Evolutionary conservation across 2,797 vertebrate species (phyloP), one percentile per base, ranked within the genome.

Genomic region (Euthynnus affinis): DNA sequence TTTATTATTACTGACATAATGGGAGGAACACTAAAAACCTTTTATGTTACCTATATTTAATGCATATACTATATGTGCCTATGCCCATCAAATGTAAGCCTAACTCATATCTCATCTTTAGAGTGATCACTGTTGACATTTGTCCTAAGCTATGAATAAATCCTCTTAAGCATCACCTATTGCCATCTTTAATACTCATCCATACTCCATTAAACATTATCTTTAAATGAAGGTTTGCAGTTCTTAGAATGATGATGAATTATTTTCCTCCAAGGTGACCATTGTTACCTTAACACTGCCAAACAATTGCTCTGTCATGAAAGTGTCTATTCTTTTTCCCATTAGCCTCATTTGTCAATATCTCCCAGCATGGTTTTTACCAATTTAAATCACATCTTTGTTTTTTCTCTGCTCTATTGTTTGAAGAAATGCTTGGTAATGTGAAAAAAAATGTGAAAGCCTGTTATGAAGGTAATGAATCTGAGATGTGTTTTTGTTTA

Each of bases 41-140:
- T 88, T 84, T 62, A 74, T 77, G 34, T 56, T 44, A 71, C 67
- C 14, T 51, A 37, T 68, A 22, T 80, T 81, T 83, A 86, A 89
- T 90, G 73, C 63, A 78, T 71, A 18, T 37, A 61, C 75, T 64
- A 32, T 64, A 32, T 48, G 55, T 73, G 63, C 77, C 46, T 23
- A 1, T 44, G 78, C 34, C 55, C 59, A 60, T 82, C 57, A 81
- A 68, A 66, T 68, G 52, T 29, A 32, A 59, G 57, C 23, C n/a
- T 0, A 15, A 23, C 49, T 81, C 68, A 48, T 74, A 72, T 59
- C 51, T 57, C 67, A 69, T 71, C 69, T 62, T 10, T 14, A 63
- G 52, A 66, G 18, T 62, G 3, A 70, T 85, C 49, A 59, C 55
- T 71, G 67, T 77, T 80, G 83, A 76, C 81, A 75, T 77, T 80